Base-by-base conservation (phyloP, 2,797 vertebrate species). In the Oreonectes daqikongensis region DNA sequence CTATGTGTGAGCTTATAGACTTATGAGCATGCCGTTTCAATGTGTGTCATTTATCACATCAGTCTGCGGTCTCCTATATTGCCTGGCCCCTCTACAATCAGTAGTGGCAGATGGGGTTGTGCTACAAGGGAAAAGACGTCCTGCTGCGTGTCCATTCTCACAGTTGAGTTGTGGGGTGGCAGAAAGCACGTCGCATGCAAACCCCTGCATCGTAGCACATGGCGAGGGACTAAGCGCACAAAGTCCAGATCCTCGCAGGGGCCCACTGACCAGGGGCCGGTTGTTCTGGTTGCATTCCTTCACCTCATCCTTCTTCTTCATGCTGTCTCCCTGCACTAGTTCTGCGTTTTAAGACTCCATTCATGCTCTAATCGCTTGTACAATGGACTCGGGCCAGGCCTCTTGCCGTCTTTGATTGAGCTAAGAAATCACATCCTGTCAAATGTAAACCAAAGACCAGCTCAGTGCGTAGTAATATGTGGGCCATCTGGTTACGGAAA, bases 371-470 rank as follows among this genome's bases (percentile, higher is more conserved):
- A 85, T 84, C 60, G 63, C 68, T 66, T 20, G 72, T 78, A 88
- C 83, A 88, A 87, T 80, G 77, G 78, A 77, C 26, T 80, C 38
- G 73, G 74, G 81, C 78, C 73, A 65, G 74, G 77, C 80, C 78
- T 77, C 79, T 85, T 44, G 63, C 76, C n/a, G 70, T 70, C 87
- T 85, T 85, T 88, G 82, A 81, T 76, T 73, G 76, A 78, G 76
- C 83, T 84, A 84, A 85, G 81, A 86, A 86, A 86, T 87, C 86
- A 84, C 84, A 86, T 87, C 81, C 84, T 88, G 84, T 87, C 85
- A 86, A 83, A 87, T 78, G 42, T 69, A 79, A 76, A 79, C 65
- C 79, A 81, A 79, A 79, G 82, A 65, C 60, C 53, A 80, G 76
- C 75, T 85, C 75, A 61, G 69, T 75, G 72, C 64, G 61, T 83